Conservation (phyloP, 2,888 invertebrate species). For the Tetheella fluctuosa region DNA sequence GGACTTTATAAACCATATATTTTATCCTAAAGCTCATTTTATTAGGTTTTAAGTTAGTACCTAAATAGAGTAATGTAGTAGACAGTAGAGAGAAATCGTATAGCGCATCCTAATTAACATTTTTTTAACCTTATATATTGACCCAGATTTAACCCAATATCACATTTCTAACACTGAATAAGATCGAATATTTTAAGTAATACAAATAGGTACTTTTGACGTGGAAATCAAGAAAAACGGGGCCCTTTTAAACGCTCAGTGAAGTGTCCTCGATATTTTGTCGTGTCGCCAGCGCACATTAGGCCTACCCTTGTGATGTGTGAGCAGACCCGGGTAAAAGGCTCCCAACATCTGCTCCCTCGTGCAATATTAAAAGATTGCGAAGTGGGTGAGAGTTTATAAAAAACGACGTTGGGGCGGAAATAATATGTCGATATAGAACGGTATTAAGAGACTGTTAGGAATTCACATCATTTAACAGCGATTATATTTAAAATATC, state of each 20-base stretch:
- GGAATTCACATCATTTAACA: slow-evolving; percentile 27
- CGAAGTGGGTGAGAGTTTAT: slow-evolving; percentile 64
- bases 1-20: no score
- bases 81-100: no score
- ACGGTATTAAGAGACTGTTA: slow-evolving; percentile 37
- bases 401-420: slow-evolving; percentile 48
- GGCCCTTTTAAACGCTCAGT: slow-evolving; percentile 51
- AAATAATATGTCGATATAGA: slow-evolving; percentile 34
- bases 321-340: slow-evolving; percentile 63
- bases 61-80: no score
- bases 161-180: not conserved
- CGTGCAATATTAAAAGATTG: slow-evolving; percentile 72
- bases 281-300: slow-evolving; percentile 52
- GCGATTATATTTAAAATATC: slow-evolving; percentile 14
- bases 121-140: not conserved
- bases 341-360: slow-evolving; percentile 74
- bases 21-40: no score
- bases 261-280: slow-evolving; percentile 55
- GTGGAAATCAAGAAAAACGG: slow-evolving; percentile 52
- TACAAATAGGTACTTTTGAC: slow-evolving; percentile 13
- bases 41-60: no score
- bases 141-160: slow-evolving; percentile 18
- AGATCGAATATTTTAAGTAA: slow-evolving; percentile 5
- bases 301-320: slow-evolving; percentile 55
- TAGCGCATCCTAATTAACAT: not conserved